Base-by-base conservation (phyloP, 2,797 vertebrate species). In the Hybognathus amarus region DNA sequence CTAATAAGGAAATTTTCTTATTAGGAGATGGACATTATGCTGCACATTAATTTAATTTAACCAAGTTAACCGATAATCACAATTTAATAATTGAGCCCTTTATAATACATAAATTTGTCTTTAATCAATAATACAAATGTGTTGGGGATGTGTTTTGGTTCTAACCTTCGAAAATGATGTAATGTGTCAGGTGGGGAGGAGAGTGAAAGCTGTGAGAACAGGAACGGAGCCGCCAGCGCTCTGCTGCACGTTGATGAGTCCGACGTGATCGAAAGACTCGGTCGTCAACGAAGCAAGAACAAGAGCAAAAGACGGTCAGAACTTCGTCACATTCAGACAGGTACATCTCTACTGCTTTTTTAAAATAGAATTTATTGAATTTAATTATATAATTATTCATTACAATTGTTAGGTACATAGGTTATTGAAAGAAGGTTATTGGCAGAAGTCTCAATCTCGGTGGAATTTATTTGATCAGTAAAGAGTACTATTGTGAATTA, bases 281-380 rank as follows among this genome's bases (percentile, higher is more conserved):
- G 79, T 85, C 96, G 96, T 88, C 96, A 95, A 87, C 95, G 95
- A 92, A 94, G 93, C 95, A 96, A 95, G 92, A 96, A 94, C 86
- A 90, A 87, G 79, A 88, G 77, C 87, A 96, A 94, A 82, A 95
- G 95, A 91, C 95, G 95, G 85, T 92, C 94, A 18, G 96, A 96
- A 91, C 94, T 95, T 17, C 95, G 95, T 73, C 96, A 96, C 84
- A 94, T 96, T 88, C 96, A 97, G 92, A 97, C 96, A 94, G 96
- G 96, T 97, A 90, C 88, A 45, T 42, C 36, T 36, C 45, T 45
- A 24, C 47, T 40, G 15, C 52, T 40, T 59, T 59, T 15, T n/a
- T 0, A 5, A 36, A 36, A 9, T 15, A 15, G n/a, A 33, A 33
- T 38, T 56, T 38, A 18, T 22, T 77, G 15, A 4, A 54, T 54